Base-by-base conservation (phyloP, 2,888 invertebrate genomes). In the Agrotis segetum region DNA sequence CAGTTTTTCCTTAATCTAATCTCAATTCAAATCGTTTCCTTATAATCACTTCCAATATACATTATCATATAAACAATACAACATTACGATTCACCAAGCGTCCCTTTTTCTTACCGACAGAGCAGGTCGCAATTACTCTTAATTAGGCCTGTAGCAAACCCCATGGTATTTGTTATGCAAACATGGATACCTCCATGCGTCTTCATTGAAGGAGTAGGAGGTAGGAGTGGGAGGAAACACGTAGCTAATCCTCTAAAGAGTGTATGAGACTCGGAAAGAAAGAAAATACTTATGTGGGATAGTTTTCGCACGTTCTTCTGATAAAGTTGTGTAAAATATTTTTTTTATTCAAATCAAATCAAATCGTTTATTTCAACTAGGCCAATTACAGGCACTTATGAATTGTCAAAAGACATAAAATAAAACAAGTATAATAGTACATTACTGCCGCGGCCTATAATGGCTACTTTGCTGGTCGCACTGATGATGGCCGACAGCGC, bases 51-150 rank as follows among this genome's bases (percentile, higher is more conserved):
- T 71, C 21, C 13, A 24, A 59, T 69, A 55, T 46, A 59, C 24
- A 21, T 44, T 49, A 46, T 53, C 58, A 50, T 50, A 34, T 24
- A 44, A 47, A 70, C 71, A 71, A 66, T 60, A 53, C 55, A 44
- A 2, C 67, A 85, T 85, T 85, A 81, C 55, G 29, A 85, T 78
- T 82, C 86, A 24, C 16, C 44, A 29, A 47, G 62, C 81, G 78
- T 85, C 29, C 63, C 40, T 55, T 68, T 70, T 82, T 82, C 81
- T 81, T 77, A 71, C 65, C 83, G 88, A 85, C 87, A 69, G 84
- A 88, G 89, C 88, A 88, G 87, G 83, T 85, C 83, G 90, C 92
- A 92, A 94, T 94, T 93, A 94, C 90, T 94, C 93, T 91, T 91
- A 93, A 94, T 94, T 94, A 93, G 88, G 84, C 81, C 81, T 84